Percentiles rank a stretch among this genome's conserved stretches.
These are phyloP conservation scores for Zophobas atratus DNA, from an alignment of 1,140 invertebrate species.

Conservation along the genomic window DNA sequence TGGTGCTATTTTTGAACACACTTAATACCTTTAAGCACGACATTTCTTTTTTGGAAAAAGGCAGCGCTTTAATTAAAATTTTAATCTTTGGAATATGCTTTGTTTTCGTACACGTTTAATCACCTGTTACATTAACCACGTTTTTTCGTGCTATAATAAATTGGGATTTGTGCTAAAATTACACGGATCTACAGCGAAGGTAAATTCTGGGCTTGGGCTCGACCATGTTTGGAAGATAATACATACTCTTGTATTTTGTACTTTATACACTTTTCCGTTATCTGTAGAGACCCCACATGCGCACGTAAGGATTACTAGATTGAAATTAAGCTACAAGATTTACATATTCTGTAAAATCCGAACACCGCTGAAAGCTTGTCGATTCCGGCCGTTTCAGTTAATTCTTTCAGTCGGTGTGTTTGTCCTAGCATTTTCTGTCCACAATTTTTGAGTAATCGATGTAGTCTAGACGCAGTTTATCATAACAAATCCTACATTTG, in stretches of 20 bases:
- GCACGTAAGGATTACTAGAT: no score
- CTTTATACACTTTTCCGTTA: no score
- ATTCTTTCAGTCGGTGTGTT: no score
- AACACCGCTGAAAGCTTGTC: no score
- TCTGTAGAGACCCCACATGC: no score
- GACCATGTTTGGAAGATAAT: neutral
- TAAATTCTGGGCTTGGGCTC: constrained; percentile 4
- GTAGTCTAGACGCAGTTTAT: constrained; percentile 3
- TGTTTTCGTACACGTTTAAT: constrained; percentile 24
- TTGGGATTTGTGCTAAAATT: constrained; percentile 28
- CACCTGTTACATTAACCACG: constrained; percentile 34
- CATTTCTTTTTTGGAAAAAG: constrained; percentile 16
- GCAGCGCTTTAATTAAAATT: constrained; percentile 32
- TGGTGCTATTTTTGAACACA: neutral
- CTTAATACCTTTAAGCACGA: constrained; percentile 21
- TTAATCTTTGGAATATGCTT: constrained; percentile 29
- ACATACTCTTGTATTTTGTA: no score
- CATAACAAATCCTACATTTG: neutral
- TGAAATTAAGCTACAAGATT: no score
- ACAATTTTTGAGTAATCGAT: neutral
- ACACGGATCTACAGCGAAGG: neutral
- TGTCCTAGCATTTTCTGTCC: no score
- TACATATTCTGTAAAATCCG: neutral
- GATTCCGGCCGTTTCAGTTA: no score
- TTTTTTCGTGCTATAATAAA: constrained; percentile 26